Conservation (phyloP, 2,888 invertebrate species). For the Antheraea assamensis region DNA sequence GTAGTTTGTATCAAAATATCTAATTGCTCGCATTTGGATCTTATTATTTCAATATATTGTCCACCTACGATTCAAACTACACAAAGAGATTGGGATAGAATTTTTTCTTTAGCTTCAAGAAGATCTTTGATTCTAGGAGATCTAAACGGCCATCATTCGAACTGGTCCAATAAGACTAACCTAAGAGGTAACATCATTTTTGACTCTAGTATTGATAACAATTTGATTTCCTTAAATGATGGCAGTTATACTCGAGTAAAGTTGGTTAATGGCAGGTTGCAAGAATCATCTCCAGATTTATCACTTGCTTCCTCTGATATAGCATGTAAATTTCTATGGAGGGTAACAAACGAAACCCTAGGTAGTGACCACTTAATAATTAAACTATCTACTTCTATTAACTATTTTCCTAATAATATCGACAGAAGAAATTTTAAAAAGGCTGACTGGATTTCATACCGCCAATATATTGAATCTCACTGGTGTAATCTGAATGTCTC, state of each 20-base stretch:
- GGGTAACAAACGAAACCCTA: not conserved
- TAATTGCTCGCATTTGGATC: not conserved
- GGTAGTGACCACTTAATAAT: not conserved
- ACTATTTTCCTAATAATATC: not conserved
- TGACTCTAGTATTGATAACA: constrained; percentile 23
- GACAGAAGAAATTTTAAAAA: not conserved
- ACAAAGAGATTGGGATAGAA: constrained; percentile 28
- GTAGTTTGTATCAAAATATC: not conserved
- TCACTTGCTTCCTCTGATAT: not conserved
- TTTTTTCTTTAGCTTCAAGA: constrained; percentile 22
- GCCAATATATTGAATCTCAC: not conserved
- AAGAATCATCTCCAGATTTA: not conserved
- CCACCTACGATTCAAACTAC: constrained; percentile 18
- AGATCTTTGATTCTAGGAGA: constrained; percentile 34
- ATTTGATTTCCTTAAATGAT: not conserved
- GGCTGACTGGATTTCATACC: not conserved
- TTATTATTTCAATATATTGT: not conserved
- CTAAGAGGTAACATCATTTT: constrained; percentile 31
- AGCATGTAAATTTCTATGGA: not conserved
- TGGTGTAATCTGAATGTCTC: not conserved
- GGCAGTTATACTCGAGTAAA: not conserved
- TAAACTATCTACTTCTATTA: not conserved
- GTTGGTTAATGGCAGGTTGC: not conserved
- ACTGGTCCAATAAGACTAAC: constrained; percentile 37
- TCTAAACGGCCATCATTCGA: constrained; percentile 37